Conservation (phyloP, 2,113 vertebrate genomes). For the Cisticola juncidis region DNA sequence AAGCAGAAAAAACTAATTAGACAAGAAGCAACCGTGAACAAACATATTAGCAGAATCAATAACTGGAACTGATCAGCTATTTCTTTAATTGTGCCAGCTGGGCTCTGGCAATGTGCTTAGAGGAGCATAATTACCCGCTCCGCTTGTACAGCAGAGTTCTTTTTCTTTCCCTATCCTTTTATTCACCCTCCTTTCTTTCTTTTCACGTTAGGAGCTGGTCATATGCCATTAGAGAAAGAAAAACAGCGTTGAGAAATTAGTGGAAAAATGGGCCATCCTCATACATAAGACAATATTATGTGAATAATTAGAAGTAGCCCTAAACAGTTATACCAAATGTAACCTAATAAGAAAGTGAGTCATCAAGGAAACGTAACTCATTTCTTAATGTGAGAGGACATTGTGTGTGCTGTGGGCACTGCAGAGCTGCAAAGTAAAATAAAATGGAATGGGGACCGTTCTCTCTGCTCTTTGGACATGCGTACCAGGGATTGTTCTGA, state of each 20-base stretch:
- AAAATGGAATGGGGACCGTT: neutral
- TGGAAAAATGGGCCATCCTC: slow-evolving; percentile 53
- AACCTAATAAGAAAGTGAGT: slow-evolving; percentile 68
- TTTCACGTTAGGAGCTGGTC: slow-evolving; percentile 53
- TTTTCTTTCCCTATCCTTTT: slow-evolving; percentile 40
- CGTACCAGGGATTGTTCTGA: slow-evolving; percentile 28
- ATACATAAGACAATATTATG: slow-evolving; percentile 49
- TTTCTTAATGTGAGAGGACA: slow-evolving; percentile 68
- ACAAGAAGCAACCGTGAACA: slow-evolving; percentile 80
- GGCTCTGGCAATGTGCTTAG: slow-evolving; percentile 69
- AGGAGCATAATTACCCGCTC: slow-evolving; percentile 72
- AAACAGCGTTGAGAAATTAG: slow-evolving; percentile 55
- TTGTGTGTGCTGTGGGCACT: slow-evolving; percentile 35
- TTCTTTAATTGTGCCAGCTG: slow-evolving; percentile 83
- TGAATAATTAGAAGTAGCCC: slow-evolving; percentile 61
- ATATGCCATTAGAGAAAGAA: slow-evolving; percentile 67
- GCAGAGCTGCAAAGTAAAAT: slow-evolving; percentile 20
- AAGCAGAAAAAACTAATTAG: slow-evolving; percentile 83
- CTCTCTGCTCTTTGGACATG: slow-evolving; percentile 17
- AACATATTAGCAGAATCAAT: slow-evolving; percentile 84
- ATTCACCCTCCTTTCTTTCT: slow-evolving; percentile 30
- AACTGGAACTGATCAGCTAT: slow-evolving; percentile 85
- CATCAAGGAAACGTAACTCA: slow-evolving; percentile 68
- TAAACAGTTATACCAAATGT: slow-evolving; percentile 44
- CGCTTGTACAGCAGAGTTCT: slow-evolving; percentile 47